Conservation (phyloP, 2,113 vertebrate genomes). For the Microtus pennsylvanicus region DNA sequence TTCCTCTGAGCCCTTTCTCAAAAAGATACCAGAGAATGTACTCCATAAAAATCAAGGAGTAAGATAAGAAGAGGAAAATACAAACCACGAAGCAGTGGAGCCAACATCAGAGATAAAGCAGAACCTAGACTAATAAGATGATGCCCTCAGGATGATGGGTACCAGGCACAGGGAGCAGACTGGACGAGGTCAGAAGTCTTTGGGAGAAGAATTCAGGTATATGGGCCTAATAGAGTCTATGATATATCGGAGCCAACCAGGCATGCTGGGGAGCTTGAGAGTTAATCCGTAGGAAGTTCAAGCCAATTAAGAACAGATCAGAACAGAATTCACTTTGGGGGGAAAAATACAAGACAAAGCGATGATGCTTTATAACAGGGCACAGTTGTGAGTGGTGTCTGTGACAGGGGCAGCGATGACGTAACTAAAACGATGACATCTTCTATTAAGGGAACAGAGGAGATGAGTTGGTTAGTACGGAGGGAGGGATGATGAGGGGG, state of each 20-base stretch:
- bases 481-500: background rate
- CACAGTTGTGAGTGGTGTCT: background rate
- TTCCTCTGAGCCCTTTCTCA: background rate
- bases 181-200: background rate
- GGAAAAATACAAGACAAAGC: background rate
- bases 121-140: background rate
- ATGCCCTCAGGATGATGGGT: background rate
- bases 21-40: background rate
- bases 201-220: too few species aligned
- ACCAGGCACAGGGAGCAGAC: background rate
- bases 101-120: background rate
- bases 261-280: background rate
- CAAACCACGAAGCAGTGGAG: background rate
- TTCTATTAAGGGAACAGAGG: background rate
- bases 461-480: background rate
- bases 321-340: background rate
- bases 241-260: background rate
- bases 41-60: background rate
- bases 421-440: background rate
- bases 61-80: background rate
- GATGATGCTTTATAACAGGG: background rate
- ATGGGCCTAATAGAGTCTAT: background rate
- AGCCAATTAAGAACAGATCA: background rate
- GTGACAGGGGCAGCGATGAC: background rate
- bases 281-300: background rate